A percentile compares a stretch with the other conserved stretches of the same genome.
Evolutionary conservation across 2,888 invertebrate genomes (phyloP).

Genomic region (Pilophorus perplexus): DNA sequence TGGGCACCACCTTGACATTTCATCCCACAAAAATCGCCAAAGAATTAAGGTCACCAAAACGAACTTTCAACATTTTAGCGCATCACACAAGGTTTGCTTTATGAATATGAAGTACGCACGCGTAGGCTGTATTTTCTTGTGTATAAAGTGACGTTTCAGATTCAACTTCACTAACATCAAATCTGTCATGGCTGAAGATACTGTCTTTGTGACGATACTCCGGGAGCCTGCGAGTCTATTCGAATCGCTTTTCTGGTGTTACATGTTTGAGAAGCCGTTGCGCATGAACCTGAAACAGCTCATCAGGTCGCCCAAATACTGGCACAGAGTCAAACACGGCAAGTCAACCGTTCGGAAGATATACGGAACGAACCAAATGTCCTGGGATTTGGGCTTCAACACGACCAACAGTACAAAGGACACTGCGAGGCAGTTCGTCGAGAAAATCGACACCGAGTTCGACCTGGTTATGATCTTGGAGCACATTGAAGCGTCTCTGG

Average conservation of each 20-base stretch:
- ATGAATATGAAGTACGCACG: not conserved
- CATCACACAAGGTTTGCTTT: slow-evolving; percentile 47
- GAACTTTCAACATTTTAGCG: slow-evolving; percentile 48
- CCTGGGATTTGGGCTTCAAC: slow-evolving; percentile 48
- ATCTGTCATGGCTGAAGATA: slow-evolving; percentile 46
- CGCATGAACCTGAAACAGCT: not conserved
- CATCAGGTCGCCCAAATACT: not conserved
- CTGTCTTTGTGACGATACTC: slow-evolving; percentile 47
- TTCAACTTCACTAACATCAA: slow-evolving; percentile 45
- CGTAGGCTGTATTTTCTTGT: not conserved
- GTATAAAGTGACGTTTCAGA: slow-evolving; percentile 16
- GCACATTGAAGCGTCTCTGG: slow-evolving; percentile 49
- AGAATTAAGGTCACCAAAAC: slow-evolving; percentile 33
- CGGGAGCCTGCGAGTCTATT: slow-evolving; percentile 47
- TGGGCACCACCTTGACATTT: slow-evolving; percentile 47
- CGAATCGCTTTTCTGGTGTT: slow-evolving; percentile 47
- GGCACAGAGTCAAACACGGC: not conserved
- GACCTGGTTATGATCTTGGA: slow-evolving; percentile 49
- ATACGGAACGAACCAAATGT: slow-evolving; percentile 50
- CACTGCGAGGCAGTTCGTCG: slow-evolving; percentile 32
- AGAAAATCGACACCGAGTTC: slow-evolving; percentile 47
- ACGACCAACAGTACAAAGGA: not conserved
- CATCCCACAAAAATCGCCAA: slow-evolving; percentile 41
- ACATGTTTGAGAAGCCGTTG: not conserved
- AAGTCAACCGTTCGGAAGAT: not conserved